phyloP scores from a whole-genome alignment of 2,113 vertebrate genomes.

The Caretta caretta region DNA sequence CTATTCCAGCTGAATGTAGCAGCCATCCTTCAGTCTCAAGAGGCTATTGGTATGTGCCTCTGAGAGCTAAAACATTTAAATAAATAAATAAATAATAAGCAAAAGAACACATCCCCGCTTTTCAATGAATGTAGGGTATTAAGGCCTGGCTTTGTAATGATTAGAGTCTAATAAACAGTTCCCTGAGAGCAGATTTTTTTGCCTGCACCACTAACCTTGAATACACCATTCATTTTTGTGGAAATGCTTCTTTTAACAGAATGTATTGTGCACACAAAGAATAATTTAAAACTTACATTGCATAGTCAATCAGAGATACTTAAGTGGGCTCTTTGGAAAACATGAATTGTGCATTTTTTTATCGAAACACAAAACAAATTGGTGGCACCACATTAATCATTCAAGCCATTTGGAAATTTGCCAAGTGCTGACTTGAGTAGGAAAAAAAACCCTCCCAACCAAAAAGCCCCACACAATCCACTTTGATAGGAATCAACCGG shows the following conservation, averaged over 20 bases:
- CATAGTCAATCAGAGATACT: slow-evolving; percentile 41
- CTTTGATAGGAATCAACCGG: slow-evolving; percentile 51
- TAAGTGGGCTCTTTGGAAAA: slow-evolving; percentile 52
- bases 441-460: not conserved
- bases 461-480: not conserved
- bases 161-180: slow-evolving; percentile 42
- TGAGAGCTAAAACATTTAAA: too few species aligned
- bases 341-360: slow-evolving; percentile 32
- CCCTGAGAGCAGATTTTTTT: not conserved
- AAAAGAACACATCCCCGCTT: slow-evolving; percentile 44
- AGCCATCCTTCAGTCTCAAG: too few species aligned
- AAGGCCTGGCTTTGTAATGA: slow-evolving; percentile 45
- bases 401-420: slow-evolving; percentile 33
- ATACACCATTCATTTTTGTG: slow-evolving; percentile 44
- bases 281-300: slow-evolving; percentile 53
- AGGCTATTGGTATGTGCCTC: too few species aligned
- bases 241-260: slow-evolving; percentile 51
- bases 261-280: slow-evolving; percentile 51
- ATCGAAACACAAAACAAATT: slow-evolving; percentile 67
- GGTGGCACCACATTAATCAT: slow-evolving; percentile 75
- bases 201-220: slow-evolving; percentile 32
- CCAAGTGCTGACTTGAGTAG: slow-evolving; percentile 31
- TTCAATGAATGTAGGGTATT: slow-evolving; percentile 56
- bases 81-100: slow-evolving; percentile 25
- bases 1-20: slow-evolving; percentile 61